Conservation (phyloP, 2,888 invertebrate genomes). For the Eupithecia inturbata region DNA sequence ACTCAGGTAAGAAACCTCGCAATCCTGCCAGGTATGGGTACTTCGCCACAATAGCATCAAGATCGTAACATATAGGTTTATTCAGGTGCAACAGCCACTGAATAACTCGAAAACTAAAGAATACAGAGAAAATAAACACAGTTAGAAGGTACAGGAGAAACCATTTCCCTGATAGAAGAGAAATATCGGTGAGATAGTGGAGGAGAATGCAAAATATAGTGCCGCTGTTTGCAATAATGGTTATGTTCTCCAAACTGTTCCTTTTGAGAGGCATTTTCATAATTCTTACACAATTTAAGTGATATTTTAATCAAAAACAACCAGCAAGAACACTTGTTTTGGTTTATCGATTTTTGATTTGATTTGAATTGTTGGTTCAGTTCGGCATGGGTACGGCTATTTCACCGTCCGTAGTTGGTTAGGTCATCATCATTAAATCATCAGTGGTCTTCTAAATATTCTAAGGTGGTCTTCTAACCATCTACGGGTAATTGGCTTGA, state of each 20-base stretch:
- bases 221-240: constrained; percentile 63
- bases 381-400: not conserved
- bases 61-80: constrained; percentile 78
- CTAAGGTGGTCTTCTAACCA: too few relatives aligned
- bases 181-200: constrained; percentile 72
- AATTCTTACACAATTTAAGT: not conserved
- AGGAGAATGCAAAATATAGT: constrained; percentile 65
- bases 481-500: too few relatives aligned
- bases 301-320: not conserved
- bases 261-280: constrained; percentile 68
- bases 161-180: constrained; percentile 74
- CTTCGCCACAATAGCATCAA: constrained; percentile 58
- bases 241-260: constrained; percentile 68
- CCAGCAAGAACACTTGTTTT: not conserved
- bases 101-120: constrained; percentile 79
- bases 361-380: not conserved
- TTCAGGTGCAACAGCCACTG: constrained; percentile 81
- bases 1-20: constrained; percentile 54
- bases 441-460: too few relatives aligned
- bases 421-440: too few relatives aligned
- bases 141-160: constrained; percentile 70
- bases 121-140: constrained; percentile 73
- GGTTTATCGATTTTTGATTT: not conserved
- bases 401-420: too few relatives aligned
- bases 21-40: constrained; percentile 63